Evolutionary conservation across 2,113 vertebrate species (phyloP), one percentile per base, ranked within the genome.

Genomic region (Scomber japonicus): DNA sequence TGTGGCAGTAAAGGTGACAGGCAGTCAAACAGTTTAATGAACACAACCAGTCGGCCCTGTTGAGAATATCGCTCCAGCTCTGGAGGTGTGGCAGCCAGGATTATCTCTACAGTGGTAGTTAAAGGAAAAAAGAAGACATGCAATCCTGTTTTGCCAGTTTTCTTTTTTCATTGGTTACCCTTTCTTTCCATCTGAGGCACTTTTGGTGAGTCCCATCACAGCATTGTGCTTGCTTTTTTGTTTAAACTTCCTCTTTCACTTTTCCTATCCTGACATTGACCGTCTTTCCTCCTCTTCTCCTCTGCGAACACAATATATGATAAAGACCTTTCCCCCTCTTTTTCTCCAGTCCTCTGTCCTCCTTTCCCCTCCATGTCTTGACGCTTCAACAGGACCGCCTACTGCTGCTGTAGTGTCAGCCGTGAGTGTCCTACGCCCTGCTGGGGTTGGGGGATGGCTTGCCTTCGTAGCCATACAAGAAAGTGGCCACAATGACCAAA

Each of bases 401-500:
- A 1, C 70, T 14, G 82, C 67, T 65, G 69, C 64, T 55, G 67
- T 56, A 17, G 75, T 40, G 69, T 80, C 57, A 44, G 63, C 71
- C 45, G 45, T 30, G 49, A 63, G 60, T 9, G 83, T 84, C 78
- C 85, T 92, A 99, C 8, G 97, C 97, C 90, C 97, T 96, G 90
- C 95, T 97, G 83, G 96, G 95, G 89, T 96, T 98, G 88, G 96
- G 92, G 82, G 95, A 48, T 10, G 96, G 92, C 90, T 97, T 98
- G 85, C 95, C 95, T 92, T 98, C 96, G 31, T 98, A 98, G 80
- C 98, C 96, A 0, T 99, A 99, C 35, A 99, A 94, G 88, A 99
- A 99, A 82, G 98, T 99, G 62, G 98, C 98, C 67, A 86, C 80
- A 83, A 99, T 99, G 89, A 99, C 98, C 85, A 99, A 93, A 86